phyloP scores from a whole-genome alignment of 1,140 invertebrate species.

The Trichogramma pretiosum region DNA sequence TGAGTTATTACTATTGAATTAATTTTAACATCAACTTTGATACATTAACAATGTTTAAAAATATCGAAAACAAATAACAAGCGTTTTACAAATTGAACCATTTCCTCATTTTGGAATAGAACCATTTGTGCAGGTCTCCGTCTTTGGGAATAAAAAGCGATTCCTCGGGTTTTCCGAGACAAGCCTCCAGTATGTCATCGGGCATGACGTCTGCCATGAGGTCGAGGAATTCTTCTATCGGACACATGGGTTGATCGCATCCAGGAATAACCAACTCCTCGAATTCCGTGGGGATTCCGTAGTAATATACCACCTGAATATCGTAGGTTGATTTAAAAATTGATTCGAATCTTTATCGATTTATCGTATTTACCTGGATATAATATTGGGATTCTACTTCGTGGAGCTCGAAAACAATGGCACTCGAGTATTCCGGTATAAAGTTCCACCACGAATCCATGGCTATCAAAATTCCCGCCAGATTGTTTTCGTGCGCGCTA shows the following conservation, averaged over 20 bases:
- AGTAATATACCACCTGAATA: slow-evolving; percentile 3
- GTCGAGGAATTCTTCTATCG: neutral
- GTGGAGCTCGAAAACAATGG: slow-evolving; percentile 36
- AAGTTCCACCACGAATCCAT: slow-evolving; percentile 54
- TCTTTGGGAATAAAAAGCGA: neutral
- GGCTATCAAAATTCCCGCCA: slow-evolving; percentile 56
- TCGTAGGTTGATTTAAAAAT: neutral
- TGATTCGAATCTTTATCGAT: too few species aligned
- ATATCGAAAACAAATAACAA: too few species aligned
- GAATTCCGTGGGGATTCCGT: neutral
- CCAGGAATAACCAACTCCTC: neutral
- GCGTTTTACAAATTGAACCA: neutral
- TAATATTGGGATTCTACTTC: slow-evolving; percentile 16
- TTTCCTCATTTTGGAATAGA: neutral
- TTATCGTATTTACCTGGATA: slow-evolving; percentile 18
- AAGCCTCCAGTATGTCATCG: neutral
- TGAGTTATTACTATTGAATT: too few species aligned
- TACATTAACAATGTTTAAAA: neutral
- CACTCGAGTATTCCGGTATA: slow-evolving; percentile 47
- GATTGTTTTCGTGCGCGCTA: slow-evolving; percentile 61
- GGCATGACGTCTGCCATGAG: neutral
- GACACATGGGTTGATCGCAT: slow-evolving; percentile 4
- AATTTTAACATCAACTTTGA: neutral
- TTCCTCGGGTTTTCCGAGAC: neutral
- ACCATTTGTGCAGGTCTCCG: neutral